Percentiles rank a stretch among this genome's conserved stretches.
phyloP scores from a whole-genome alignment of 2,888 invertebrate species.

The Brachyptera putata region DNA sequence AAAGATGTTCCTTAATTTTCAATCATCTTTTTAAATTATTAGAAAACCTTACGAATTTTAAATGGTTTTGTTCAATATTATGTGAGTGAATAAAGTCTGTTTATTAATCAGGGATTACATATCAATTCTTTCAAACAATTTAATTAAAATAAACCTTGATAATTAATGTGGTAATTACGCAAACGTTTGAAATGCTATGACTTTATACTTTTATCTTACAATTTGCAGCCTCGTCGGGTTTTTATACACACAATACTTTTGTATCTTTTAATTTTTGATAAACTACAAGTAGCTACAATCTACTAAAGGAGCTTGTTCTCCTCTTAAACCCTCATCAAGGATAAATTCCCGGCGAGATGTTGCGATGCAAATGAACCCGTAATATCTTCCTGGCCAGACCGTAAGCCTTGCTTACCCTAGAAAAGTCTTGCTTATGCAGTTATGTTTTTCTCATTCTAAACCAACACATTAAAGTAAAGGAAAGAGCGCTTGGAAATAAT shows the following conservation, averaged over 20 bases:
- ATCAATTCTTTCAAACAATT: too few species aligned
- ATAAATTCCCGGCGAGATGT: conserved; percentile 25
- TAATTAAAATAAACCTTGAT: too few species aligned
- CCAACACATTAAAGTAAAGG: conserved; percentile 17
- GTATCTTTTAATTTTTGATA: conserved; percentile 20
- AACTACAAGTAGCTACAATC: conserved; percentile 5
- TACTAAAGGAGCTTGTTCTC: background rate
- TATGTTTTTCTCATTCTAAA: conserved; percentile 12
- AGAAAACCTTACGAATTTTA: too few species aligned
- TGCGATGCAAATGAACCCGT: conserved; percentile 26
- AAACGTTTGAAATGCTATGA: background rate
- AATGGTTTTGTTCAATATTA: too few species aligned
- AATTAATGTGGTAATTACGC: conserved; percentile 7
- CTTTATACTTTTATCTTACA: conserved; percentile 9
- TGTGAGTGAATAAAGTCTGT: too few species aligned
- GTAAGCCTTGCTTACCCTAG: conserved; percentile 21
- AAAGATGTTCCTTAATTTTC: too few species aligned
- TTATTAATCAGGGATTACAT: too few species aligned
- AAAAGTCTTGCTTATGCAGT: conserved; percentile 4
- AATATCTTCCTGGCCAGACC: conserved; percentile 15
- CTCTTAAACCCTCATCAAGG: conserved; percentile 19
- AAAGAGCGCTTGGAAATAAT: conserved; percentile 19
- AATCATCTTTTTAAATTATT: too few species aligned
- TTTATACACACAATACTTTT: conserved; percentile 1
- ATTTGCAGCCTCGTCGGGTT: conserved; percentile 4